Conservation (phyloP, 2,113 vertebrate species). For the Gavia stellata region DNA sequence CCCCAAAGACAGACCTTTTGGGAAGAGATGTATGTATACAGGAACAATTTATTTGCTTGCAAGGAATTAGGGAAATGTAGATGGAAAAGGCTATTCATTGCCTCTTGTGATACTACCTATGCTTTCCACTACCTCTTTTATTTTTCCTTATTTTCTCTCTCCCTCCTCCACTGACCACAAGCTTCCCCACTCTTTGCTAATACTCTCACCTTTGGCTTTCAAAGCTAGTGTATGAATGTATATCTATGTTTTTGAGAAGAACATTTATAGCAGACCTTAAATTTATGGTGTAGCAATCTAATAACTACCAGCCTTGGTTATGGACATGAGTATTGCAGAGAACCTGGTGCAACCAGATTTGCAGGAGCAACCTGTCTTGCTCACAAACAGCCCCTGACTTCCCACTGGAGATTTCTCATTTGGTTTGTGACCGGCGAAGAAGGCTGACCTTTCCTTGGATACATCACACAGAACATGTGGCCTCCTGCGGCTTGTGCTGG, state of each 20-base stretch:
- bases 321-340: neutral
- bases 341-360: neutral
- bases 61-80: neutral
- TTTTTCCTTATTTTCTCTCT: neutral
- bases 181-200: neutral
- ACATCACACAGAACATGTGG: neutral
- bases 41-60: neutral
- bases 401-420: neutral
- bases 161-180: neutral
- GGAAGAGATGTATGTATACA: neutral
- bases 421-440: neutral
- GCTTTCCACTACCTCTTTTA: neutral
- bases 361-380: neutral
- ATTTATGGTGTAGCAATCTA: neutral
- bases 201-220: neutral
- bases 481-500: neutral
- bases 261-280: neutral
- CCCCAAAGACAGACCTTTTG: neutral
- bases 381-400: neutral
- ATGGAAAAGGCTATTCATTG: neutral
- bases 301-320: neutral
- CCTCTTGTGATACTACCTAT: neutral
- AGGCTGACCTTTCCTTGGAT: conserved; percentile 45
- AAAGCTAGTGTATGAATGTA: neutral
- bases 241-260: neutral